Evolutionary conservation across 1,140 invertebrate species (phyloP), one percentile per base, ranked within the genome.

Genomic region (Drosophila burlai): DNA sequence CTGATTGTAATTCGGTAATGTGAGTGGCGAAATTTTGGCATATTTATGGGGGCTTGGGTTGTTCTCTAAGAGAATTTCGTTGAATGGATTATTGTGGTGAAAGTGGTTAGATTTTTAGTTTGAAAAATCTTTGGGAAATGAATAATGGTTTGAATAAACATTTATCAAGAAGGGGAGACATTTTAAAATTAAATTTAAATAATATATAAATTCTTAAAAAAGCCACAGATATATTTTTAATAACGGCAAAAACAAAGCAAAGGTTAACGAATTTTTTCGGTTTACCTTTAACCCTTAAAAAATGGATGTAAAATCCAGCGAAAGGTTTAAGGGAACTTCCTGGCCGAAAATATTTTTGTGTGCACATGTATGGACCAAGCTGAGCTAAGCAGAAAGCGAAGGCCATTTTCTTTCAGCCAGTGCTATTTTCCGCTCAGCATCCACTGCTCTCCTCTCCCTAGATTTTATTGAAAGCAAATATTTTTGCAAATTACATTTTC

Each of bases 401-500:
- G 59, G 26, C 29, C 52, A 57, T 61, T 64, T 61, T 55, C 45
- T 36, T 49, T 69, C 34, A 58, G 66, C 36, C 71, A 61, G 55
- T 36, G 49, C 64, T 68, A 68, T 50, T 73, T 50, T 36, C 63
- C 43, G n/a, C 38, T 24, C 46, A 49, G 29, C 18, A 21, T 13
- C 15, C 36, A 29, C 10, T 31, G 24, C 21, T 49, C 24, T 11
- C 16, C 15, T 29, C 18, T 38, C 38, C 29, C 46, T 52, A 74
- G 31, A 73, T 42, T 76, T 79, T 87, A 89, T 90, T 90, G 81
- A 89, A 90, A 67, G 81, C 63, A 89, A 89, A 89, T 89, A 90
- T 90, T 81, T 89, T 90, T 81, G 77, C 68, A 89, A 89, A 89
- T 87, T 89, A 84, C 68, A 89, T 89, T 79, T 83, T 80, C 54